Base-by-base conservation (phyloP, 2,113 vertebrate genomes). In the Eidolon helvum region DNA sequence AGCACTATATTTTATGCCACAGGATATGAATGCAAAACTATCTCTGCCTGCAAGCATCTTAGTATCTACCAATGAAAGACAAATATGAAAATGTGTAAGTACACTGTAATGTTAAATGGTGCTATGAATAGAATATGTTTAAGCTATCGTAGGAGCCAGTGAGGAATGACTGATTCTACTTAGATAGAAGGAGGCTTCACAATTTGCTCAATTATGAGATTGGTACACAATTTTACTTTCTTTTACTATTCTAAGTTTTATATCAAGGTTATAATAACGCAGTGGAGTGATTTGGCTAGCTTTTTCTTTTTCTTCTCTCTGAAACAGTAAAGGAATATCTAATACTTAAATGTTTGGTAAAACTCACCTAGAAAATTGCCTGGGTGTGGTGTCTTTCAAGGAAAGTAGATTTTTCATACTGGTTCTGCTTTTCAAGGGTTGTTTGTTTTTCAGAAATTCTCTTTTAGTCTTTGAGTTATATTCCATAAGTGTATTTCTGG, bases 401-500 rank as follows among this genome's bases (percentile, higher is more conserved):
- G 7, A 96, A 35, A 16, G 3, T 80, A 85, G 50, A 77, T 45
- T 91, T 95, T 80, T 96, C 90, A 68, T n/a, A 72, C 24, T 80
- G 50, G 80, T 80, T 91, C 50, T 11, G 50, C 80, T 94, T 94
- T 95, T 82, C 50, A 85, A 28, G 5, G 0, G 3, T 75, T 86
- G 9, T 63, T 72, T 89, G 7, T 45, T 83, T 75, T 84, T 80
- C n/a, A 35, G 10, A 33, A 68, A 50, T 59, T 71, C 4, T n/a
- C 1, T 79, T 45, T 95, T 95, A 87, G 80, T 45, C 11, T 66
- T 72, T 87, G 38, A 65, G 2, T 94, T 69, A 33, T 86, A 88
- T 97, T 91, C 53, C 22, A 63, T 88, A 90, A 83, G 91, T 96
- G 14, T 92, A 40, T 84, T 87, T 97, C 45, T 94, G 65, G 80